phyloP scores from a whole-genome alignment of 1,140 invertebrate species.

The Pseudomyrmex gracilis region DNA sequence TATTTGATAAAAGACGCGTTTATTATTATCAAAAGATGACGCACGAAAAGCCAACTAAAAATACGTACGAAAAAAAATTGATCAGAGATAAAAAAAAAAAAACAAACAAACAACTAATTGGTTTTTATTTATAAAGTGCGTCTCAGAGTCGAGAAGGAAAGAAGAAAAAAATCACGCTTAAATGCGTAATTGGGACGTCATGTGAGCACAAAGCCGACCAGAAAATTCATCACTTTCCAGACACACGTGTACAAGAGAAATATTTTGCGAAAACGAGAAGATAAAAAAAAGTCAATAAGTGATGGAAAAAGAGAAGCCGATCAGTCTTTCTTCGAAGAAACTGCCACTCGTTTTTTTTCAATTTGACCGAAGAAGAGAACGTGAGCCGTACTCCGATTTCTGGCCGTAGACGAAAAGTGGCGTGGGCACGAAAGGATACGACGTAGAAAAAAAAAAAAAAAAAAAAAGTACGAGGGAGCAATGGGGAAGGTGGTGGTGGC shows the following conservation, averaged over 20 bases:
- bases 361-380: background rate
- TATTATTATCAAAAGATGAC: background rate
- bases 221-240: slow-evolving; percentile 17
- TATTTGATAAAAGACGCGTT: background rate
- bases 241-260: background rate
- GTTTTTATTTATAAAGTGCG: too few relatives aligned
- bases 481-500: slow-evolving; percentile 58
- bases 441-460: slow-evolving; percentile 43
- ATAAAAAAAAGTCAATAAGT: background rate
- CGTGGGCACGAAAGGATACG: slow-evolving; percentile 6
- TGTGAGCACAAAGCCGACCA: background rate
- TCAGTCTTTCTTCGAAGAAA: slow-evolving; percentile 9
- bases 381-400: slow-evolving; percentile 33
- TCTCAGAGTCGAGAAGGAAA: too few relatives aligned
- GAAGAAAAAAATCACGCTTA: too few relatives aligned
- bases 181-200: too few relatives aligned
- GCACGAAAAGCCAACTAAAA: too few relatives aligned
- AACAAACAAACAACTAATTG: too few relatives aligned
- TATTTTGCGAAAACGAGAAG: background rate
- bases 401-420: slow-evolving; percentile 15
- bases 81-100: too few relatives aligned
- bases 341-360: background rate
- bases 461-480: slow-evolving; percentile 25
- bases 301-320: background rate
- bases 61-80: too few relatives aligned